Base-by-base conservation (phyloP, 2,797 vertebrate species). In the Chelonia mydas region DNA sequence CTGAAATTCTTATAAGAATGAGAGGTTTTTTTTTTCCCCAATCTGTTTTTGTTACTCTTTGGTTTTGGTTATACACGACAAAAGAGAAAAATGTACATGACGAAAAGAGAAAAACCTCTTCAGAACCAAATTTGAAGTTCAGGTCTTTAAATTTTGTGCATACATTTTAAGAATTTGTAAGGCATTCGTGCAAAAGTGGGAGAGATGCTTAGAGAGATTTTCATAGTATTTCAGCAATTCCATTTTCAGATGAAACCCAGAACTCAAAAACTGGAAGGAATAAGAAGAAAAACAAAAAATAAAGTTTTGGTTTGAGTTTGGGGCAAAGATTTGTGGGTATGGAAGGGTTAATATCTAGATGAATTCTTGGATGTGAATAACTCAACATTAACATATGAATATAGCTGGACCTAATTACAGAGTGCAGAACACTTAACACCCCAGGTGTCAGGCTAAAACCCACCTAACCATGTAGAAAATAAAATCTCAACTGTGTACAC, bases 401-500 rank as follows among this genome's bases (percentile, higher is more conserved):
- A 68, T 23, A 54, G 49, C 78, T 68, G 27, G 11, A 31, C 27
- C 23, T 21, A 28, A 23, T 76, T 37, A 84, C 28, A n/a, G 77
- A 54, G 23, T 47, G 0, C 11, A 80, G 76, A 31, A 45, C 13
- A 84, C 21, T 72, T 86, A 81, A 84, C 27, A 65, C 16, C 55
- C 2, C n/a, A 76, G 37, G 89, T 88, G 53, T 74, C 68, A 86
- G 82, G 57, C 65, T 83, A 92, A 84, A 88, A 78, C 53, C 51
- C 83, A 81, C 21, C 65, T 81, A 84, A 88, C 47, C 28, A 49
- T 77, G 65, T 79, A 55, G 16, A 81, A 94, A 88, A 84, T 55
- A 92, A 90, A 93, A 45, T n/a, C 47, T 49, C 37, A 19, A 50
- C 85, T 84, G 85, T 84, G 59, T 87, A 90, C 79, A 96, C 76